Evolutionary conservation across 2,113 vertebrate genomes (phyloP), one percentile per base, ranked within the genome.

Genomic region (Lota lota): DNA sequence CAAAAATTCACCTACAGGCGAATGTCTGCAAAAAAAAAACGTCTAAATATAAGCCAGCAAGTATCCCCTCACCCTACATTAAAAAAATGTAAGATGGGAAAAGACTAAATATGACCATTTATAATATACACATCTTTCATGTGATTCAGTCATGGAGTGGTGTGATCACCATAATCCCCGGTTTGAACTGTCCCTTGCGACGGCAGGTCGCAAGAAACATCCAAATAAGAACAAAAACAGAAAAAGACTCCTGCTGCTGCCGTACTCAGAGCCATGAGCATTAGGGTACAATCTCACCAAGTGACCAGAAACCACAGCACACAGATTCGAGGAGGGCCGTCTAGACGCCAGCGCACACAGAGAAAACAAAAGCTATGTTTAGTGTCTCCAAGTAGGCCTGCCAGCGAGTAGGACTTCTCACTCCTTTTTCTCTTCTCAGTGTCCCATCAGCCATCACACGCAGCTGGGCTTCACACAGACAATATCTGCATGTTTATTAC

Each of bases 1-100:
- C 76, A 87, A 87, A 88, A 90, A 89, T 87, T 85, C 83, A 86
- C 72, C 89, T 83, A 78, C 75, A 78, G 90, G 90, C 88, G 83
- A 87, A 83, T 70, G 7, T 69, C 72, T 72, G 19, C 18, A 58
- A 19, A 10, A 58, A 10, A 58, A 58, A 58, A 58, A 14, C 19
- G 4, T 22, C 24, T 56, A 24, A 20, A 33, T 24, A 66, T 28
- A 22, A 14, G 69, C 24, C 65, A 40, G 83, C 81, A 80, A 70
- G 63, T 72, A 67, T 63, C 77, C 63, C 60, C 60, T 22, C 20
- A 19, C 10, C 15, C 18, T 1, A 0, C 56, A 22, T 67, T 65
- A 28, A 75, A 67, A 57, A 2, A 5, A 20, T 6, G 19, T 11
- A 56, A 50, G 40, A 12, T 6, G 40, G 40, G 40, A 58, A 58